A percentile compares a stretch with the other conserved stretches of the same genome.
phyloP scores from a whole-genome alignment of 2,888 invertebrate genomes.

The Acrobasis consociella region DNA sequence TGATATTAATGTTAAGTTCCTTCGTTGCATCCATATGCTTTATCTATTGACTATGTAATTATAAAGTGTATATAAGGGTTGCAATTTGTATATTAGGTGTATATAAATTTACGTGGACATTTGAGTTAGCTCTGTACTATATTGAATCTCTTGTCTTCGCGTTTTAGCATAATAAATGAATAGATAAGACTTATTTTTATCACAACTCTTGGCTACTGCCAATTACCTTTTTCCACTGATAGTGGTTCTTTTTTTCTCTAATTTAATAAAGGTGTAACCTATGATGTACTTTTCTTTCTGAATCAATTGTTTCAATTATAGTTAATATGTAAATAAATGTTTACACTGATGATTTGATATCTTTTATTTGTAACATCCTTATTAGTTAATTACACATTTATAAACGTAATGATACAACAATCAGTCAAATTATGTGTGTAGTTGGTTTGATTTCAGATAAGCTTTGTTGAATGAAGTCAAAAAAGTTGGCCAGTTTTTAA shows the following conservation, averaged over 20 bases:
- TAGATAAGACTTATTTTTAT: constrained; percentile 11
- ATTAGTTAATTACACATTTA: constrained; percentile 43
- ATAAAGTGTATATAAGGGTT: constrained; percentile 36
- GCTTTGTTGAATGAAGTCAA: too few species aligned
- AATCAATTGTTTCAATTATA: constrained; percentile 11
- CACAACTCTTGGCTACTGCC: not conserved
- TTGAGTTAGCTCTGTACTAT: constrained; percentile 16
- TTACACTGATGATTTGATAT: constrained; percentile 32
- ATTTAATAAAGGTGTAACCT: constrained; percentile 4
- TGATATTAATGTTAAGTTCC: constrained; percentile 69
- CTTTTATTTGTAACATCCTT: constrained; percentile 23
- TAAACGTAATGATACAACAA: not conserved
- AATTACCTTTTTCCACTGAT: not conserved
- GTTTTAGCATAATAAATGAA: constrained; percentile 1
- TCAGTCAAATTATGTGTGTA: not conserved
- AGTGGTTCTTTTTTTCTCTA: not conserved
- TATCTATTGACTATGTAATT: constrained; percentile 25
- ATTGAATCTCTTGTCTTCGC: constrained; percentile 17
- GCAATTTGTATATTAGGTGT: constrained; percentile 35
- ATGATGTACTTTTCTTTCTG: constrained; percentile 24
- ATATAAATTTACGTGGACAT: constrained; percentile 5
- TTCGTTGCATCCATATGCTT: constrained; percentile 39
- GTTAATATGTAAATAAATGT: constrained; percentile 43
- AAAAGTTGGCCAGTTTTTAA: too few species aligned
- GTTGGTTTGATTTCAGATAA: too few species aligned